Base-by-base conservation (phyloP, 2,888 invertebrate species). In the Digitonthophagus gazella region DNA sequence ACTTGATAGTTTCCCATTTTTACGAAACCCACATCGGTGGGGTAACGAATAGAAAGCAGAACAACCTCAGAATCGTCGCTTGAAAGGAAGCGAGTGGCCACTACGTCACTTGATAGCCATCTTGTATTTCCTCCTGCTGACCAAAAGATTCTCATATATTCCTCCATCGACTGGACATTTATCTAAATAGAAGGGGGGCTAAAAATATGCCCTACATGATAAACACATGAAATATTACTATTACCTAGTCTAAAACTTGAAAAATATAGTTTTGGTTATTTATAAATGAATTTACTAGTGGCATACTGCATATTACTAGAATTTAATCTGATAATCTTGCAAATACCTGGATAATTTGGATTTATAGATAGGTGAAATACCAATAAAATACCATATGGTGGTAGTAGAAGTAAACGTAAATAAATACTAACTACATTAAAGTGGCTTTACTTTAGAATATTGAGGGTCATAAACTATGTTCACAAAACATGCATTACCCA, bases 81-180 rank as follows among this genome's bases (percentile, higher is more conserved):
- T 79, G 79, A 78, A 78, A 77, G 76, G 78, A 78, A 77, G 75
- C 75, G 73, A 77, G 77, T 78, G 80, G 79, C 76, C 78, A 79
- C 78, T 79, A 79, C 78, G 78, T 80, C 77, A 80, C 72, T 70
- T 75, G 82, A 82, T 82, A 82, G 76, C 72, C 76, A 82, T 82
- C 82, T 82, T 80, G 81, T 81, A 82, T 82, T 82, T 82, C 82
- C 82, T 78, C 78, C 67, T 69, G 76, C 74, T 81, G 81, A 81
- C 82, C 81, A 82, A 80, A 81, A 80, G 80, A 78, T 78, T 79
- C 74, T 76, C 78, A 78, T 81, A 81, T 80, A 78, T 81, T 79
- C 75, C 71, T 20, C n/a, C 61, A 5, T 74, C 76, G 75, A 76
- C 20, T 76, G 76, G 77, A 77, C 76, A 78, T 80, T 80, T 81